Conservation (phyloP, 2,113 vertebrate genomes). For the Chroicocephalus ridibundus region DNA sequence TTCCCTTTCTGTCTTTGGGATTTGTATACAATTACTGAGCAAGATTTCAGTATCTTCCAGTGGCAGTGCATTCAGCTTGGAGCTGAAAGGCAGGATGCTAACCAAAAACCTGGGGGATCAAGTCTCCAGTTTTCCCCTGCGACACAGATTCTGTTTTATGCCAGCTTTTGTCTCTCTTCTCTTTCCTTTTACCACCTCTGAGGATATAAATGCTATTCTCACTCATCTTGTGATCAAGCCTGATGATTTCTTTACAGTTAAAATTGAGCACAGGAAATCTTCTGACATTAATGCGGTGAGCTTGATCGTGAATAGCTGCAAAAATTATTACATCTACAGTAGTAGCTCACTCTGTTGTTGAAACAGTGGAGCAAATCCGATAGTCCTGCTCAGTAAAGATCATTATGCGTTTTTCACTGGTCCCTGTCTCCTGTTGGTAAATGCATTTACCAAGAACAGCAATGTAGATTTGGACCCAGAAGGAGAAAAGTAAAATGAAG, state of each 20-base stretch:
- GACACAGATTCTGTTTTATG: background rate
- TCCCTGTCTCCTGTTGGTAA: background rate
- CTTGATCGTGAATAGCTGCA: background rate
- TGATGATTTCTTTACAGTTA: background rate
- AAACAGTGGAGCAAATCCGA: background rate
- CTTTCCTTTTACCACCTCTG: background rate
- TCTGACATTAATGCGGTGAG: background rate
- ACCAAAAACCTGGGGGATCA: background rate
- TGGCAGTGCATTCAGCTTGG: background rate
- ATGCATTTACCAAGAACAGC: background rate
- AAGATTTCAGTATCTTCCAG: background rate
- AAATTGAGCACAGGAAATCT: background rate
- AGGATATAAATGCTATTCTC: background rate
- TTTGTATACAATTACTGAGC: background rate
- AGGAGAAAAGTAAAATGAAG: background rate
- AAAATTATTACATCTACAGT: background rate
- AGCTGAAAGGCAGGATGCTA: background rate
- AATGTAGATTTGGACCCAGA: background rate
- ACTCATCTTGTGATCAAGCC: background rate
- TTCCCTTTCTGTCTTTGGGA: background rate
- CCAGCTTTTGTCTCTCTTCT: background rate
- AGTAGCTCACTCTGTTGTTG: background rate
- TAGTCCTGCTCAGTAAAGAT: background rate
- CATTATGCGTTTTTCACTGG: background rate
- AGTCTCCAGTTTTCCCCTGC: background rate